A percentile compares a stretch with the other conserved stretches of the same genome.
These are phyloP conservation scores for Chrysodeixis includens DNA, from an alignment of 2,888 invertebrate species.

Conservation along the genomic window DNA sequence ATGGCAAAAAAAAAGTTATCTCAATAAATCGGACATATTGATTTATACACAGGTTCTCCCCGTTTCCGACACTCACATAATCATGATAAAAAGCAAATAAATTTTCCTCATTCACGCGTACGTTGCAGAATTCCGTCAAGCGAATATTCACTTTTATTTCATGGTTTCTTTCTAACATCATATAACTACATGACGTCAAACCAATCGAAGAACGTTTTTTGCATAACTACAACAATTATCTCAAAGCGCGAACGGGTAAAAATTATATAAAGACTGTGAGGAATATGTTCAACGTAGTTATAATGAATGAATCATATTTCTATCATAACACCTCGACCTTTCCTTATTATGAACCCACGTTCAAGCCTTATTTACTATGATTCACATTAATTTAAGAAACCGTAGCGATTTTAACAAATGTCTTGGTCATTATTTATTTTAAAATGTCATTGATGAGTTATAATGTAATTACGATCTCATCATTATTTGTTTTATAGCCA, in stretches of 20 bases:
- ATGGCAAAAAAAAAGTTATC: background rate
- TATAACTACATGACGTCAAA: conserved; percentile 33
- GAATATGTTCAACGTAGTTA: conserved; percentile 10
- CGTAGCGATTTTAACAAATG: conserved; percentile 6
- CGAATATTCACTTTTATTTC: conserved; percentile 1
- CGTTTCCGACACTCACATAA: background rate
- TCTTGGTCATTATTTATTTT: conserved; percentile 1
- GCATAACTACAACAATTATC: conserved; percentile 35
- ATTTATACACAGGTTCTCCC: background rate
- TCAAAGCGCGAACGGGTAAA: conserved; percentile 29
- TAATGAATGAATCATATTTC: conserved; percentile 29
- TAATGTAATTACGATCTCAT: background rate
- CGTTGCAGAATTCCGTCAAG: conserved; percentile 21
- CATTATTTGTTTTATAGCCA: background rate
- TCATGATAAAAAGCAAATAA: background rate
- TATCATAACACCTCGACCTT: conserved; percentile 37
- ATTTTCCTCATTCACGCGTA: conserved; percentile 7
- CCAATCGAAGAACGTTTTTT: conserved; percentile 31
- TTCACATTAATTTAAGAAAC: conserved; percentile 22
- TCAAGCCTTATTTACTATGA: conserved; percentile 27
- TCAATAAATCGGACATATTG: background rate
- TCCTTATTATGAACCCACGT: conserved; percentile 34
- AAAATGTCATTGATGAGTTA: background rate
- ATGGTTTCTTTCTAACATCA: conserved; percentile 22
- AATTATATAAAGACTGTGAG: conserved; percentile 44